Evolutionary conservation across 1,140 invertebrate genomes (phyloP), one percentile per base, ranked within the genome.

Genomic region (Bombus fervidus): DNA sequence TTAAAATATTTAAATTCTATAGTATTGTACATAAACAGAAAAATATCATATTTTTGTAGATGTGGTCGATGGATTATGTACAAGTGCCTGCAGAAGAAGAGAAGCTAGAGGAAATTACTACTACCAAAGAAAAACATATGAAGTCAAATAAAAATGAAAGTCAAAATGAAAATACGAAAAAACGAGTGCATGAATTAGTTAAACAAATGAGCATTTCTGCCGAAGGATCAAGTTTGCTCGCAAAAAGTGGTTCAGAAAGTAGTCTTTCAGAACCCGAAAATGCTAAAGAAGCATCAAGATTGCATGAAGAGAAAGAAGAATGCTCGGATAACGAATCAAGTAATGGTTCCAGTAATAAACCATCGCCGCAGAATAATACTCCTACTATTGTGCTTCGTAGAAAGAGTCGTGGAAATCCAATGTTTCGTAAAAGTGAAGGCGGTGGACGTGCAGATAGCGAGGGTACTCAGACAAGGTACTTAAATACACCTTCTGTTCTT

Each of bases 51-150:
- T 78, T 81, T 91, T 94, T 94, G 43, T 92, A 98, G 97, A 99
- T 99, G 98, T 99, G 99, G 98, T 99, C 98, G 13, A 96, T 99
- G 84, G 98, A 99, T 93, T 99, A 99, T 95, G 97, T 98, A 57
- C 98, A 99, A 96, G 98, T 98, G 81, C 97, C 98, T 75, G 96
- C 97, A 81, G 97, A 97, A 86, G 96, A 95, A 75, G 92, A 93
- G 43, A 95, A 91, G 62, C 87, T 88, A 25, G 94, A 95, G 85
- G 94, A 95, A 31, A 94, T 95, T 34, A 94, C 95, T 59, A 93
- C 93, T 77, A 93, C 93, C 89, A 94, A 92, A 83, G 92, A 80
- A 5, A 93, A 91, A 43, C 95, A 95, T 83, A 90, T 94, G 37
- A 94, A 95, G n/a, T 83, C 87, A 6, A 91, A 71, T 6, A 91